Base-by-base conservation (phyloP, 2,797 vertebrate genomes). In the Leptoclinus maculatus region DNA sequence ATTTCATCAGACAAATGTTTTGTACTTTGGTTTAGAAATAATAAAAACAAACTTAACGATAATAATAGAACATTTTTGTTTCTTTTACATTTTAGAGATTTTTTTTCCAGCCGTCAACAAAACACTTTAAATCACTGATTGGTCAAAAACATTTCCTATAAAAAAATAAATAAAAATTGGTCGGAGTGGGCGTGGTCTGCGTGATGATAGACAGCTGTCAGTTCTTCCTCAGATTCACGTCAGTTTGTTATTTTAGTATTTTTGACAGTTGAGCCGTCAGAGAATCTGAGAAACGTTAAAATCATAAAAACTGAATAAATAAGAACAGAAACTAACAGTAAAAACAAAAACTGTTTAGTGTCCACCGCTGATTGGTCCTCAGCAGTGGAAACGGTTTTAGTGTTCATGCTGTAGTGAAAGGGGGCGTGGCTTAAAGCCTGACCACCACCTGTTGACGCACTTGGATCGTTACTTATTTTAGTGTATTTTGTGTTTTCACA, bases 251-350 rank as follows among this genome's bases (percentile, higher is more conserved):
- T 32, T 64, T 56, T 2, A 23, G 25, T 56, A 1, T 25, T n/a
- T 41, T 21, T 12, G 9, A 39, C 36, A 39, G n/a, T 56, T 47
- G 11, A 62, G n/a, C 56, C 12, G 21, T 62, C 19, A 34, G 5
- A 45, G 10, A 65, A 41, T 32, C 29, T 11, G 3, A 65, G 10
- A 66, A 56, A n/a, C 41, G 45, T 77, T 23, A 57, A 67, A 78
- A 77, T 25, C 45, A 59, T 76, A 72, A 71, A 78, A 78, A 72
- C 27, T 64, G 9, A 79, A 83, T 47, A 49, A 36, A 66, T 63
- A 43, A 63, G 41, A 41, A 59, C 21, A 59, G 8, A 58, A 58
- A 58, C 2, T 53, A 53, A 32, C 21, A 14, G 58, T 62, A 62
- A 62, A 73, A 79, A 47, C 71, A 54, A 27, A 45, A 39, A 65